These are phyloP conservation scores for Polydrusus pterygomalis DNA, from an alignment of 2,888 invertebrate species.

Conservation along the genomic window DNA sequence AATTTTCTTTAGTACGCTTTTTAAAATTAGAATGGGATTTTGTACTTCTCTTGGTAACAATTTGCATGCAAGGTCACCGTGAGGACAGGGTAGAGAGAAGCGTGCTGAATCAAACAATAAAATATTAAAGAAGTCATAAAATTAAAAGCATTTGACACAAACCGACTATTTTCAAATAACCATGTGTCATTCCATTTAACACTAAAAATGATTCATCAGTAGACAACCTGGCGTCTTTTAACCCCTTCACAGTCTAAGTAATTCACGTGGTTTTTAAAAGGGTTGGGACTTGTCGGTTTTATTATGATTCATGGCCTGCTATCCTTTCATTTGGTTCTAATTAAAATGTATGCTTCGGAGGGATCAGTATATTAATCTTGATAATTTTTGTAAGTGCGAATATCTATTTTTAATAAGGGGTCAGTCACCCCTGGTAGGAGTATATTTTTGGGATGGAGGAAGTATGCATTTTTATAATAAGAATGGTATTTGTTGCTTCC, in stretches of 20 bases:
- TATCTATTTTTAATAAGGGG: not conserved
- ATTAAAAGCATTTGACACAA: too few relatives aligned
- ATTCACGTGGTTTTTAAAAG: slow-evolving; percentile 9
- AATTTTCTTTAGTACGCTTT: too few relatives aligned
- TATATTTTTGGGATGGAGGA: too few relatives aligned
- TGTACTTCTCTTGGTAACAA: too few relatives aligned
- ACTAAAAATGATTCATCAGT: slow-evolving; percentile 23
- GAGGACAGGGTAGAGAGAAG: too few relatives aligned
- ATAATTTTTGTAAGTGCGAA: not conserved
- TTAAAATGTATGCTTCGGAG: slow-evolving; percentile 29
- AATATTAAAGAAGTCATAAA: too few relatives aligned
- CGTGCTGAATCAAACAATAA: too few relatives aligned
- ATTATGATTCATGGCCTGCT: slow-evolving; percentile 30
- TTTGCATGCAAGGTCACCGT: too few relatives aligned
- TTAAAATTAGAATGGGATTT: too few relatives aligned
- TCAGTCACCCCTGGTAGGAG: not conserved
- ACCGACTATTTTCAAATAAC: not conserved
- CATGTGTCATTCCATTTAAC: not conserved
- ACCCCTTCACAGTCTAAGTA: slow-evolving; percentile 6
- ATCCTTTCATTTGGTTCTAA: slow-evolving; percentile 17
- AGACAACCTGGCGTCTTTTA: slow-evolving; percentile 29
- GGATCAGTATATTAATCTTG: slow-evolving; percentile 16
- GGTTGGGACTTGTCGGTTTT: slow-evolving; percentile 32
- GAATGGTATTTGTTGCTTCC: too few relatives aligned
- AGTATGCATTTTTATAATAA: too few relatives aligned